These are phyloP conservation scores for Tenrec ecaudatus DNA, from an alignment of 2,113 vertebrate genomes.

Conservation along the genomic window DNA sequence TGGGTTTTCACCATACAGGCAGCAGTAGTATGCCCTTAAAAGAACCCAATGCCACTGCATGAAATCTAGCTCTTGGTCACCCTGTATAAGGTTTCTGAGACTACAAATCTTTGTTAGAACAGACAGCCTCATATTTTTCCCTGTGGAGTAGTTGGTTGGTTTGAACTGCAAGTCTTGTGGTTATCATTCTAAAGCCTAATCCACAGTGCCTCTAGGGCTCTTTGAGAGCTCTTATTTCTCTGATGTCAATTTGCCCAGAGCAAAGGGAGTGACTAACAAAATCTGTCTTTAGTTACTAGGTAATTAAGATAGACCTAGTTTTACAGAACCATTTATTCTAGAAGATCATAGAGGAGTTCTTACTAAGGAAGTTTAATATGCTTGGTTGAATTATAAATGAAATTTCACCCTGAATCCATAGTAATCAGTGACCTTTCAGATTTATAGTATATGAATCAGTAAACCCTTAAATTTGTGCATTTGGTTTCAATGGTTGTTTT, in stretches of 20 bases:
- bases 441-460: neutral
- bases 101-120: no score
- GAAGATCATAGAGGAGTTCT: neutral
- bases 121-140: no score
- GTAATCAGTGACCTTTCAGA: constrained; percentile 34
- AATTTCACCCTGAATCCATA: neutral
- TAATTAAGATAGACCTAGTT: neutral
- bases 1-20: no score
- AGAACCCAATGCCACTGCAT: no score
- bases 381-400: neutral
- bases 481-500: constrained; percentile 16
- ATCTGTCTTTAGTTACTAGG: neutral
- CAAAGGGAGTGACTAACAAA: neutral
- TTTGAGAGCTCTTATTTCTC: neutral
- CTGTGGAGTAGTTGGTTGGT: no score
- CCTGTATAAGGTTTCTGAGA: no score
- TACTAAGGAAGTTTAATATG: neutral
- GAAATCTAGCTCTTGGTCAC: no score
- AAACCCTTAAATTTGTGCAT: constrained; percentile 9
- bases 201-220: no score
- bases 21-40: no score
- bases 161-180: no score
- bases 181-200: no score
- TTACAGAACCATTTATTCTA: constrained; percentile 8
- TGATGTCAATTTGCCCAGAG: neutral